Evolutionary conservation across 2,113 vertebrate species (phyloP), one percentile per base, ranked within the genome.

Genomic region (Clarias macrocephalus): DNA sequence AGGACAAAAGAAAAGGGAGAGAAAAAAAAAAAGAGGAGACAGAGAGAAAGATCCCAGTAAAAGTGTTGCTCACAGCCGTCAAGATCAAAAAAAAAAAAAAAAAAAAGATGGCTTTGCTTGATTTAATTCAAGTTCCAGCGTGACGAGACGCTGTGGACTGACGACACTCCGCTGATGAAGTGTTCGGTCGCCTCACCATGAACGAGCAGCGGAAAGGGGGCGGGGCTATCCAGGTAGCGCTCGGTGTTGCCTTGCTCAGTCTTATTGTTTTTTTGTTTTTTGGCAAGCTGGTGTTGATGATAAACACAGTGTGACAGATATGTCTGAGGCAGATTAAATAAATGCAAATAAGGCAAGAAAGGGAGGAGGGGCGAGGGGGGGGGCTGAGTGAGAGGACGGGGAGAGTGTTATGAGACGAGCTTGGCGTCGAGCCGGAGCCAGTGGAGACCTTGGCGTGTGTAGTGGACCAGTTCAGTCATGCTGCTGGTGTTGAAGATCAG

Each of bases 381-480:
- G 42, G 7, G 48, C 19, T 2, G 5, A 23, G 68, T 25, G 82
- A 37, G 84, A 84, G 88, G 48, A 5, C 82, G 66, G 9, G 70
- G 87, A 91, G 90, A 88, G 82, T 25, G 92, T 92, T 94, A 95
- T 88, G 95, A 91, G 82, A 93, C 93, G 87, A 95, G 95, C 93
- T 99, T 99, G 91, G 98, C 96, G 84, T 99, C 98, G 89, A 97
- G 95, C 87, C 98, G 97, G 89, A 99, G 95, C 98, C 98, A 99
- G 90, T 99, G 97, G 56, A 99, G 95, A 89, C 98, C 98, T 95
- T 99, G 98, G 33, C 98, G 97, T 12, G 98, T 98, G 92, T 97
- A 99, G 72, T 97, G 98, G 94, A 99, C 97, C 91, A 99, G 96
- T 90, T 99, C 98, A 86, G 97, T 98, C 98, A 99, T 99, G 93